Conservation (phyloP, 2,888 invertebrate genomes). For the Minunthozetes semirufus region DNA sequence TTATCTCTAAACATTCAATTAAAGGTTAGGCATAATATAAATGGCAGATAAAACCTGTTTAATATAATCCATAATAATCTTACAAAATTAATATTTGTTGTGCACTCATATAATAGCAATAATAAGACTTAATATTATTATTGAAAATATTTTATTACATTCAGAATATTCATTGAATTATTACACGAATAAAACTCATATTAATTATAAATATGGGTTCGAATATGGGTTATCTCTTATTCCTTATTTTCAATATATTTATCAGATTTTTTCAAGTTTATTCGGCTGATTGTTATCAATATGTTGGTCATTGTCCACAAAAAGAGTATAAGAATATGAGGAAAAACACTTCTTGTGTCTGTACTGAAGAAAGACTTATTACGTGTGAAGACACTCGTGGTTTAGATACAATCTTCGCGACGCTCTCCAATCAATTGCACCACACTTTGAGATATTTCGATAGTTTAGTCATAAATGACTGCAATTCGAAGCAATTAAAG, state of each 20-base stretch:
- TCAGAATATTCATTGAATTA: too few species aligned
- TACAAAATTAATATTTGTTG: too few species aligned
- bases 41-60: too few species aligned
- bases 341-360: neutral
- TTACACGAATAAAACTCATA: too few species aligned
- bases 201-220: too few species aligned
- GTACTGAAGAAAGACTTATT: neutral
- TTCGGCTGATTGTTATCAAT: neutral
- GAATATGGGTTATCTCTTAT: too few species aligned
- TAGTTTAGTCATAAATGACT: neutral
- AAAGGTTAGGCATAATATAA: too few species aligned
- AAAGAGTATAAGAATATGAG: neutral
- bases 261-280: neutral
- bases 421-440: neutral
- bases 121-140: too few species aligned
- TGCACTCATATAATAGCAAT: too few species aligned
- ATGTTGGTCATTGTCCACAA: neutral
- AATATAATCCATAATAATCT: too few species aligned
- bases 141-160: too few species aligned
- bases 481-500: neutral
- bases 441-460: neutral
- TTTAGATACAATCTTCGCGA: neutral
- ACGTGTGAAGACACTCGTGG: neutral
- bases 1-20: too few species aligned
- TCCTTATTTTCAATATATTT: neutral